A percentile compares a stretch with the other conserved stretches of the same genome.
Conservation (phyloP, 2,888 invertebrate genomes). For the Allacma fusca region DNA sequence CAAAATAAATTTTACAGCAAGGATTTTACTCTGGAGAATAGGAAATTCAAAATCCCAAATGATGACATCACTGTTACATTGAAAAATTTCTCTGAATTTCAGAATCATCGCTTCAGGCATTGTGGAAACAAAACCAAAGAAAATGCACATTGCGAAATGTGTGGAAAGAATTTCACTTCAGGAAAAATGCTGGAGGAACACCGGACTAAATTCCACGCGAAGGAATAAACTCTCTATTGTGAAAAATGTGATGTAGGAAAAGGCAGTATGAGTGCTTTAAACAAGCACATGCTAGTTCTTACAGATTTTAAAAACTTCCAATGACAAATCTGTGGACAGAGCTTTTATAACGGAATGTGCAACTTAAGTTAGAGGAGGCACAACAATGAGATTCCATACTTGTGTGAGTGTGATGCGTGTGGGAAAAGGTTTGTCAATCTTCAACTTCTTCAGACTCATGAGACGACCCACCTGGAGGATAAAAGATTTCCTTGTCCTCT, state of each 20-base stretch:
- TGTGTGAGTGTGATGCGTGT: slow-evolving; percentile 18
- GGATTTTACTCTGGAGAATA: too few relatives aligned
- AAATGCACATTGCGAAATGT: neutral
- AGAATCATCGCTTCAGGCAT: too few relatives aligned
- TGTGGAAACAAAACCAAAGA: neutral
- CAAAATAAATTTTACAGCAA: too few relatives aligned
- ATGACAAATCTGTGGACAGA: slow-evolving; percentile 19
- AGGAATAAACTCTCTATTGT: slow-evolving; percentile 5
- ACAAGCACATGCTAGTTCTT: slow-evolving; percentile 5
- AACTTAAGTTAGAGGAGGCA: neutral
- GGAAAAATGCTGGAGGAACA: neutral
- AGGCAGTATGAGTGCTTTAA: neutral
- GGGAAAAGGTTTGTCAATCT: slow-evolving; percentile 9
- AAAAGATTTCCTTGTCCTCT: slow-evolving; percentile 22
- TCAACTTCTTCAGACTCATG: neutral
- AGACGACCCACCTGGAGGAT: neutral
- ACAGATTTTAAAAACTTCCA: neutral
- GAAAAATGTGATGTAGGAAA: slow-evolving; percentile 27
- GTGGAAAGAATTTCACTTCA: neutral
- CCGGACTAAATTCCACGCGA: neutral
- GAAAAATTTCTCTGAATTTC: too few relatives aligned
- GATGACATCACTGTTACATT: too few relatives aligned
- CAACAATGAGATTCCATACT: neutral
- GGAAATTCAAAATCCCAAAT: too few relatives aligned
- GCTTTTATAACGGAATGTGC: slow-evolving; percentile 11